Conservation (phyloP, 2,113 vertebrate genomes). For the Lagenorhynchus albirostris region DNA sequence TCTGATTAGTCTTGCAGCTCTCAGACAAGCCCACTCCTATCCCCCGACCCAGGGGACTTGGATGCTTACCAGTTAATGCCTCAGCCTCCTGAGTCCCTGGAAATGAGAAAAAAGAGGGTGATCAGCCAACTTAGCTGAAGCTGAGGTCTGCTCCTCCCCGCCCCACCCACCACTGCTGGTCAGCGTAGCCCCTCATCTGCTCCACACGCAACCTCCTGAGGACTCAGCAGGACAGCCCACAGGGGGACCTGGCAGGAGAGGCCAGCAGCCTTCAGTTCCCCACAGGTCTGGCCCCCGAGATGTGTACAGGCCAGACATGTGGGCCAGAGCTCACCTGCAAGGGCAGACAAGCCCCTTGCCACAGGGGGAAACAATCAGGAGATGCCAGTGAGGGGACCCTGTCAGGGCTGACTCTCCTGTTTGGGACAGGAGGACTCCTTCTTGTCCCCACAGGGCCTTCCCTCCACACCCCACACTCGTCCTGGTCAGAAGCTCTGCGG, state of each 20-base stretch:
- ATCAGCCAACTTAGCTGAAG: not conserved
- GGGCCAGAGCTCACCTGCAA: not conserved
- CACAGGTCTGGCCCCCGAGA: not conserved
- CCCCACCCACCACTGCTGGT: not conserved
- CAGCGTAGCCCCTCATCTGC: not conserved
- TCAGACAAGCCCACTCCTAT: not conserved
- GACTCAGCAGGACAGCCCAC: not conserved
- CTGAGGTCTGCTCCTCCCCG: too few species aligned
- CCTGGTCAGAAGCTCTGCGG: not conserved
- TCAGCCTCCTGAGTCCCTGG: not conserved
- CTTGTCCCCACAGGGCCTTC: not conserved
- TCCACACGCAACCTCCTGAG: not conserved
- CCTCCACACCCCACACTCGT: not conserved
- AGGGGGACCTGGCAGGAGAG: not conserved
- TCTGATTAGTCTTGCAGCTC: not conserved
- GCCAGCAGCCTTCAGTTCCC: not conserved
- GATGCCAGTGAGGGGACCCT: not conserved
- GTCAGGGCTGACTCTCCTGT: not conserved
- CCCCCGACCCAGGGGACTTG: too few species aligned
- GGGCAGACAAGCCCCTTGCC: not conserved
- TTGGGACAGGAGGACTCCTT: not conserved
- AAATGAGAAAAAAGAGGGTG: not conserved
- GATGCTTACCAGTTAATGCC: slow-evolving; percentile 35
- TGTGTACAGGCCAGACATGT: not conserved
- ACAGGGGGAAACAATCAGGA: not conserved